These are phyloP conservation scores for Xestia xanthographa DNA, from an alignment of 2,888 invertebrate genomes.

Conservation along the genomic window DNA sequence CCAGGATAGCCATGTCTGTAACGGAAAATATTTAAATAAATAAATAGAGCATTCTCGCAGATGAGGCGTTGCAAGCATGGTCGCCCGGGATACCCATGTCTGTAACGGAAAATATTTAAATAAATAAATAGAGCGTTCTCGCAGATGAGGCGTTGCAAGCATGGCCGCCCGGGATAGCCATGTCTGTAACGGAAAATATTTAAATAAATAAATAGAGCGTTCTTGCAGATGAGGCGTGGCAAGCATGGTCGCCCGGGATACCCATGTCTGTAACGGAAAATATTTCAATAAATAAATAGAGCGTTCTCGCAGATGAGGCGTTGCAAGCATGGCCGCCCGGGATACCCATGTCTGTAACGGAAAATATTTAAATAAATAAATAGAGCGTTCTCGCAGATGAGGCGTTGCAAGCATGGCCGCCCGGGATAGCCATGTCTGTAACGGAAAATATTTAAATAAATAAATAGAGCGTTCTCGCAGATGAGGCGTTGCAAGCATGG, in stretches of 20 bases:
- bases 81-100: constrained; percentile 91
- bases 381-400: too few species aligned
- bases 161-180: constrained; percentile 91
- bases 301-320: constrained; percentile 93
- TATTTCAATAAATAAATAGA: too few species aligned
- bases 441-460: too few species aligned
- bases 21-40: too few species aligned
- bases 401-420: constrained; percentile 91
- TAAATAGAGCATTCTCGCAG: too few species aligned
- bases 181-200: constrained; percentile 80
- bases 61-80: constrained; percentile 92
- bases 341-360: constrained; percentile 89
- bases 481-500: constrained; percentile 92
- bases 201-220: too few species aligned
- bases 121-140: too few species aligned
- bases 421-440: constrained; percentile 91
- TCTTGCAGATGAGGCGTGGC: constrained; percentile 92
- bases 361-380: too few species aligned
- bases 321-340: constrained; percentile 91
- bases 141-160: constrained; percentile 92
- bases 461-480: constrained; percentile 92
- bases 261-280: constrained; percentile 85
- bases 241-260: constrained; percentile 91
- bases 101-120: constrained; percentile 71
- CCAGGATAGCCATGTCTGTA: constrained; percentile 91